phyloP scores from a whole-genome alignment of 2,113 vertebrate species.

The Dendropsophus ebraccatus region DNA sequence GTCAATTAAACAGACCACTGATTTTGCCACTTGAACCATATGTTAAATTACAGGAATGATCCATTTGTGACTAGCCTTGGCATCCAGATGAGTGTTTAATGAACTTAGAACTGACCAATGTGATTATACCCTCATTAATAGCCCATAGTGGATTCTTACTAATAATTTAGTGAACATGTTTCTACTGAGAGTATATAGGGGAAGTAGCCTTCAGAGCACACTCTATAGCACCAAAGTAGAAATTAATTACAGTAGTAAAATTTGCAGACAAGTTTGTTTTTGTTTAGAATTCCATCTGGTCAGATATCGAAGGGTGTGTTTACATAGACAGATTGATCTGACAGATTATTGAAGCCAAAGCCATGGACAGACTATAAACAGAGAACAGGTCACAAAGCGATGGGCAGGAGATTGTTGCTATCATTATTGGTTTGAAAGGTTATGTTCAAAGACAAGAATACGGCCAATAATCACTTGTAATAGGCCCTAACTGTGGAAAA shows the following conservation, averaged over 20 bases:
- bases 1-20: not conserved
- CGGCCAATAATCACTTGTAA: too few relatives aligned
- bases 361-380: too few relatives aligned
- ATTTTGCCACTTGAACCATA: not conserved
- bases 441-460: too few relatives aligned
- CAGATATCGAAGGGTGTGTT: too few relatives aligned
- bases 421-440: too few relatives aligned
- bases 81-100: not conserved
- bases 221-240: not conserved
- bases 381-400: too few relatives aligned
- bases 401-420: too few relatives aligned
- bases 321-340: too few relatives aligned
- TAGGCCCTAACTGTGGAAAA: too few relatives aligned
- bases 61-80: not conserved
- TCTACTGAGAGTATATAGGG: not conserved
- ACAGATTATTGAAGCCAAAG: too few relatives aligned
- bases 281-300: too few relatives aligned
- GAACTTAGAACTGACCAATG: too few relatives aligned
- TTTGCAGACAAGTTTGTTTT: not conserved
- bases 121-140: not conserved
- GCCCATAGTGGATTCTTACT: not conserved
- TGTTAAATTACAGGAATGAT: not conserved
- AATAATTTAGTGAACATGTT: not conserved
- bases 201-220: not conserved
- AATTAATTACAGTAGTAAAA: not conserved